phyloP scores from a whole-genome alignment of 2,888 invertebrate genomes.

The Caenorhabditis sp. region DNA sequence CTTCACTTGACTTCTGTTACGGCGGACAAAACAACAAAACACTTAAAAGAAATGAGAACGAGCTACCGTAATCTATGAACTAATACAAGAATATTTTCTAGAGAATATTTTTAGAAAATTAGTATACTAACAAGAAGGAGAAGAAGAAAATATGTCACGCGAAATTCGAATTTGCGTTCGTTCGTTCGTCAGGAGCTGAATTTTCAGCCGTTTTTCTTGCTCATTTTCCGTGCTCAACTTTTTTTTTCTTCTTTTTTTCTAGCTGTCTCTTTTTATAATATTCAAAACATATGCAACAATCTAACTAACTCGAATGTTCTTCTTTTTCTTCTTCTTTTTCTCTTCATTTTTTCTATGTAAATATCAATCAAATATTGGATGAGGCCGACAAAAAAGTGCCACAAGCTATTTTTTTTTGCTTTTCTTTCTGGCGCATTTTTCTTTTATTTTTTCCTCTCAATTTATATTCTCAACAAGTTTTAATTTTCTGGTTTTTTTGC shows the following conservation, averaged over 20 bases:
- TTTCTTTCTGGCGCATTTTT: constrained; percentile 2
- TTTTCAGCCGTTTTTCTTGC: neutral
- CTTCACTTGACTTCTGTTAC: neutral
- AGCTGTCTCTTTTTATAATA: neutral
- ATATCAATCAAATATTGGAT: constrained; percentile 1
- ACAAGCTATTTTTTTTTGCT: constrained; percentile 3
- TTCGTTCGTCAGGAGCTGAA: too few species aligned
- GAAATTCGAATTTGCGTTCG: too few species aligned
- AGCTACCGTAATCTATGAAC: too few species aligned
- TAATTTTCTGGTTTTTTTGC: constrained; percentile 3
- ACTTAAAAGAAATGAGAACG: neutral
- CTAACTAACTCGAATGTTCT: constrained; percentile 1
- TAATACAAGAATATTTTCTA: too few species aligned
- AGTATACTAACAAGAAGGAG: too few species aligned
- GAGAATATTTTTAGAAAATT: too few species aligned
- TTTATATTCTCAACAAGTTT: neutral
- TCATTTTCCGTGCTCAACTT: too few species aligned
- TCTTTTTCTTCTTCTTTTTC: neutral
- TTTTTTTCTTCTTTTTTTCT: neutral
- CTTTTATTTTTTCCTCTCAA: neutral
- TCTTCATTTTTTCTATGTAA: neutral
- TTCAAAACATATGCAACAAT: neutral
- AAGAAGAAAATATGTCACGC: too few species aligned
- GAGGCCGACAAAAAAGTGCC: neutral
- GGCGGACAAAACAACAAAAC: neutral